Evolutionary conservation across 2,113 vertebrate genomes (phyloP).

Genomic region (Bombycilla garrulus): DNA sequence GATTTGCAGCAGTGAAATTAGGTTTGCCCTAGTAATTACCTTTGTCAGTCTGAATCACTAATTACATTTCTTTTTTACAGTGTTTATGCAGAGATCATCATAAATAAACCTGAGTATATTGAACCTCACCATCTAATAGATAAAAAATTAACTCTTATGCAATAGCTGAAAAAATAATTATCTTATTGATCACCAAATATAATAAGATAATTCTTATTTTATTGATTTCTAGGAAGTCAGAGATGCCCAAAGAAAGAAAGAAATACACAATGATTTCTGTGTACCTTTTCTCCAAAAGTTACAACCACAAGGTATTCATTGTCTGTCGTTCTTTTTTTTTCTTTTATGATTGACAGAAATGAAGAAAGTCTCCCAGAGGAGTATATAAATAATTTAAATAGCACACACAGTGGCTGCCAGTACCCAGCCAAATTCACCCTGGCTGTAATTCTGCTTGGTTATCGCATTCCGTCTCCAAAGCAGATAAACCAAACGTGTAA

Average conservation of each 20-base stretch:
- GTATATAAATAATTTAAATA: constrained; percentile 43
- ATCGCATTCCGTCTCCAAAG: neutral
- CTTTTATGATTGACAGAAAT: neutral
- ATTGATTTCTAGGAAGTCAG: neutral
- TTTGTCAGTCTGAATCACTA: neutral
- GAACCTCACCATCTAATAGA: neutral
- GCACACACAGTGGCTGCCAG: neutral
- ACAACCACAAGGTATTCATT: neutral
- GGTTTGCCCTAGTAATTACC: neutral
- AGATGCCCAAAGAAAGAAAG: neutral
- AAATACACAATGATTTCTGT: neutral
- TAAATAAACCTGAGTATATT: neutral
- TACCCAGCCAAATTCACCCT: neutral
- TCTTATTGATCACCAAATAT: neutral
- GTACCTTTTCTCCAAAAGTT: neutral
- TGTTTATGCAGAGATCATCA: neutral
- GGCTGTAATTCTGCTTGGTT: neutral
- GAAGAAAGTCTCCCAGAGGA: neutral
- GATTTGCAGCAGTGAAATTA: neutral
- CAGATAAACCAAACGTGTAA: neutral
- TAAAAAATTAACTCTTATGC: neutral
- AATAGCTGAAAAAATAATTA: neutral
- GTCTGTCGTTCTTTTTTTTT: neutral
- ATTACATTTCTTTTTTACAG: neutral
- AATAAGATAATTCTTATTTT: too few relatives aligned